Evolutionary conservation across 2,888 invertebrate genomes (phyloP).

Genomic region (Tinea semifulvella): DNA sequence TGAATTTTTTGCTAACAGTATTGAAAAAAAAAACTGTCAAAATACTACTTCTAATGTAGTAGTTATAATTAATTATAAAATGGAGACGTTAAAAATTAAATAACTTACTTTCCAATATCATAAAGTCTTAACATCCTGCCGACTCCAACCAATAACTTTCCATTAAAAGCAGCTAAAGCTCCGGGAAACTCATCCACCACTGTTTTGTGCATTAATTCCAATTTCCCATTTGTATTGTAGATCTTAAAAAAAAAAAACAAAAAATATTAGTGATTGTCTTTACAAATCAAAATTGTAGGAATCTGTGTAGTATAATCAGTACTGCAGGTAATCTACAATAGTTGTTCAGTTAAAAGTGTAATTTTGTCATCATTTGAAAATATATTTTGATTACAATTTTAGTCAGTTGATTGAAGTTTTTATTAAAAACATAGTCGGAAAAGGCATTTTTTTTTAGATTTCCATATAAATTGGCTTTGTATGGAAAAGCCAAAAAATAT

Average conservation of each 20-base stretch:
- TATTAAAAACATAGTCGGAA: no score
- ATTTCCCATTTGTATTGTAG: constrained; percentile 78
- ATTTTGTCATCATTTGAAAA: constrained; percentile 19
- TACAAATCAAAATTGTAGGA: not conserved
- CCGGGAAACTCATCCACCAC: constrained; percentile 91
- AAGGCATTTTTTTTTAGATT: no score
- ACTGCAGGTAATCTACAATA: constrained; percentile 44
- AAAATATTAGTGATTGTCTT: not conserved
- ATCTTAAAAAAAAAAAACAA: constrained; percentile 42
- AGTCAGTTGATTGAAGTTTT: no score
- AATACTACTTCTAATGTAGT: no score
- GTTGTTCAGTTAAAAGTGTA: constrained; percentile 28
- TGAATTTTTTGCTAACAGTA: no score
- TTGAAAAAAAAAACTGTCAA: no score
- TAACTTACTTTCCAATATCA: constrained; percentile 85
- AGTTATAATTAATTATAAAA: no score
- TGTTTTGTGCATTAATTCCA: constrained; percentile 95
- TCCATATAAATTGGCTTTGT: no score
- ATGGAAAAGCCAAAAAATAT: no score
- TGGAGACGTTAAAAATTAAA: no score
- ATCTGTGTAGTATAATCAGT: constrained; percentile 26
- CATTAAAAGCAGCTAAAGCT: constrained; percentile 91
- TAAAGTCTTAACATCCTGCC: constrained; percentile 93
- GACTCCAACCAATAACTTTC: constrained; percentile 89
- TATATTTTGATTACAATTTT: no score